Evolutionary conservation across 2,888 invertebrate genomes (phyloP), one percentile per base, ranked within the genome.

Genomic region (Drosophila paracracens): DNA sequence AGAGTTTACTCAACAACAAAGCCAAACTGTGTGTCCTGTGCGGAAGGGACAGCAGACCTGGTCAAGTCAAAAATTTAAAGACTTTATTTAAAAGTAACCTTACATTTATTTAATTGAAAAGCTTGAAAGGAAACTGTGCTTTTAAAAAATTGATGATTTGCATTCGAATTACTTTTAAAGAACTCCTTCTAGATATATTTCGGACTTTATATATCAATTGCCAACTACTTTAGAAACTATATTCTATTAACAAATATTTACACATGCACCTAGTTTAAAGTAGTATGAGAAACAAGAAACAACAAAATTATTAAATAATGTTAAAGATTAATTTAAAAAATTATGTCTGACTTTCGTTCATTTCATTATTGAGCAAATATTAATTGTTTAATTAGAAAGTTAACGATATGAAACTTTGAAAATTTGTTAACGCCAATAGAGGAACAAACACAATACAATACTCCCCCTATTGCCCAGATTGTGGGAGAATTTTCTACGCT

Each of bases 1-100:
- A 40, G 79, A 75, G 72, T 65, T 69, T 75, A 69, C 51, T 67
- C 76, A 31, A 66, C 72, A 78, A 69, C 61, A 82, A 65, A 76
- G 67, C 46, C 65, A 27, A 71, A 46, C 16, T 46, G 38, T 64
- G 38, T 21, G 35, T 63, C 40, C 18, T 35, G 27, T 63, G 21
- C 5, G 35, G 27, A n/a, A 48, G 2, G 16, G 2, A 7, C 10
- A 36, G 36, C 43, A 16, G n/a, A 36, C 18, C 29, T 36, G 2
- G 21, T 31, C n/a, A 1, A 31, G 36, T 31, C n/a, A 10, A 1
- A 38, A 57, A 50, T 63, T 60, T 57, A 36, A 74, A 38, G 29
- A 46, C 5, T 64, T 29, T 10, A 16, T 7, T n/a, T 10, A 18
- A 46, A 51, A 59, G 46, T 16, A 13, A 31, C 18, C 25, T 16